Conservation (phyloP, 2,888 invertebrate species). For the Drosophila seclusa region DNA sequence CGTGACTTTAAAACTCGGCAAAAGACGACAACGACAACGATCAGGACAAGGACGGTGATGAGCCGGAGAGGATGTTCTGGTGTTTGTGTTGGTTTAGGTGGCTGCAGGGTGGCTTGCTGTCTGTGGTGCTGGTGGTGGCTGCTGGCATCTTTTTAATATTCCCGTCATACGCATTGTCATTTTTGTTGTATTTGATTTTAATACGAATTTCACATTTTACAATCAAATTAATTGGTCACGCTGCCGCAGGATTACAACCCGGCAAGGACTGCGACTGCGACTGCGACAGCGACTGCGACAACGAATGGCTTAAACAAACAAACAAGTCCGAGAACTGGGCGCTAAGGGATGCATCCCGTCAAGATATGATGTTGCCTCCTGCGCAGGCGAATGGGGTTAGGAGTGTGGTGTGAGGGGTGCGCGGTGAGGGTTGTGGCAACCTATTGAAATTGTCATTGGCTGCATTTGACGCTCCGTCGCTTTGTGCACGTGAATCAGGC, state of each 20-base stretch:
- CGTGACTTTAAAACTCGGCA: constrained; percentile 68
- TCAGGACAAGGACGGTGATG: constrained; percentile 1
- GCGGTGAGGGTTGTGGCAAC: constrained; percentile 18
- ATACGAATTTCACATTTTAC: constrained; percentile 85
- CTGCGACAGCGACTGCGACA: constrained; percentile 15
- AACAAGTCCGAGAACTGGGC: constrained; percentile 42
- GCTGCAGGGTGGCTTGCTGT: constrained; percentile 20
- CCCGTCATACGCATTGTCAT: constrained; percentile 79
- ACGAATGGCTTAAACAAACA: constrained; percentile 68
- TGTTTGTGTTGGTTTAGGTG: constrained; percentile 4
- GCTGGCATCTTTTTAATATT: constrained; percentile 77
- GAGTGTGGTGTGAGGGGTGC: background rate
- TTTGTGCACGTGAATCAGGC: constrained; percentile 69
- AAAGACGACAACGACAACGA: constrained; percentile 33
- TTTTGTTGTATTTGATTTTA: constrained; percentile 84
- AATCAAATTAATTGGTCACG: constrained; percentile 85
- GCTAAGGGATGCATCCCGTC: constrained; percentile 68
- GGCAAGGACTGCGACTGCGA: constrained; percentile 39
- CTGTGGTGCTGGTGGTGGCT: constrained; percentile 28
- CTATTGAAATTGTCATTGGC: constrained; percentile 69
- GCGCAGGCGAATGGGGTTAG: no score
- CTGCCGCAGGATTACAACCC: constrained; percentile 81
- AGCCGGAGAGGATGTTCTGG: constrained; percentile 13
- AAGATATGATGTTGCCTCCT: constrained; percentile 8
- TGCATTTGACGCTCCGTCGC: constrained; percentile 71